phyloP scores from a whole-genome alignment of 2,888 invertebrate genomes.

The Oscheius sp. region DNA sequence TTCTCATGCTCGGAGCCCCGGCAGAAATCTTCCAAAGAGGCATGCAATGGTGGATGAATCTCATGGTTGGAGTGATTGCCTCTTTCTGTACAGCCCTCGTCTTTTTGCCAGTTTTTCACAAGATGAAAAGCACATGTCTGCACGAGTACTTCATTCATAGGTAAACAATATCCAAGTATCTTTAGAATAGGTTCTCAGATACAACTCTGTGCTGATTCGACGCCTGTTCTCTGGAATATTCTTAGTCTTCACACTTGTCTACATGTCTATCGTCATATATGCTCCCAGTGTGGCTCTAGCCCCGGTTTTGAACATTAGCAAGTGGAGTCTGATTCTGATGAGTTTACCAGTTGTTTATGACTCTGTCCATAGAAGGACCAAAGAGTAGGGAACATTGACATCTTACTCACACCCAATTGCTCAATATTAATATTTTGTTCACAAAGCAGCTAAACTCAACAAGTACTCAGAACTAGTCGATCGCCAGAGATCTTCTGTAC shows the following conservation, averaged over 20 bases:
- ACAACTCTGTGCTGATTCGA: slow-evolving; percentile 60
- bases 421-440: too few relatives aligned
- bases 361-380: too few relatives aligned
- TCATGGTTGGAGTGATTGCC: slow-evolving; percentile 61
- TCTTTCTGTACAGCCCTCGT: slow-evolving; percentile 60
- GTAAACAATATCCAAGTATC: slow-evolving; percentile 28
- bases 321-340: slow-evolving; percentile 57
- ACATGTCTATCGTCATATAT: slow-evolving; percentile 66
- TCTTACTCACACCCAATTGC: too few relatives aligned
- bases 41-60: slow-evolving; percentile 65
- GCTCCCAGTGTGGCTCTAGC: slow-evolving; percentile 66
- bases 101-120: slow-evolving; percentile 68
- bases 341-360: background rate
- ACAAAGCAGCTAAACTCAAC: too few relatives aligned
- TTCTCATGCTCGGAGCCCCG: slow-evolving; percentile 66
- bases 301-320: slow-evolving; percentile 57
- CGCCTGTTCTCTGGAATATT: slow-evolving; percentile 61
- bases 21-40: slow-evolving; percentile 68
- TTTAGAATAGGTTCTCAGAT: slow-evolving; percentile 44
- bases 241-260: slow-evolving; percentile 60
- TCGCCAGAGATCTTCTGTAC: too few relatives aligned
- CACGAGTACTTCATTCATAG: slow-evolving; percentile 68
- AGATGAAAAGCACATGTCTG: slow-evolving; percentile 64
- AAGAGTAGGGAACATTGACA: too few relatives aligned
- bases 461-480: too few relatives aligned